Base-by-base conservation (phyloP, 2,888 invertebrate genomes). In the Drosophila hawaiiensis region DNA sequence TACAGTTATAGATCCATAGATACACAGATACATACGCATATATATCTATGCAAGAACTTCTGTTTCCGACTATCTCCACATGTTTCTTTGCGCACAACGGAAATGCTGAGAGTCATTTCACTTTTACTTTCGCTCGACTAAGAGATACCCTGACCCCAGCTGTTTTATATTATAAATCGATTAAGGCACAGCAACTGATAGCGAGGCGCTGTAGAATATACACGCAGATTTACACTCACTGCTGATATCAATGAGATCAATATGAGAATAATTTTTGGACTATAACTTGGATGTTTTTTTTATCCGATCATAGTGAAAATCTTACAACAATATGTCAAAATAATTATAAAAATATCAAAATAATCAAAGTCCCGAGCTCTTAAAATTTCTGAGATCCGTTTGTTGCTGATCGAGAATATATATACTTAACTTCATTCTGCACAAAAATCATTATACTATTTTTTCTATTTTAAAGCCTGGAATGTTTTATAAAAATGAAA, bases 31-130 rank as follows among this genome's bases (percentile, higher is more conserved):
- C 10, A 37, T 22, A 52, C 10, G 6, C 14, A 61, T n/a, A 41
- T 49, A 9, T 52, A 71, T 64, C 28, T 49, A n/a, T 55, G 59
- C 33, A 43, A 50, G 65, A 50, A 47, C 58, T 53, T 35, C 9
- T 25, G 16, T 25, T 28, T 25, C 16, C 12, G 43, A 43, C 54
- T 65, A 65, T 77, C 59, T 54, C 33, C n/a, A 59, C 29, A 35
- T 33, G 39, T 53, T 54, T 35, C 47, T 53, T 56, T 47, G 33
- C 52, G 10, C 37, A 39, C 35, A 67, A 25, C 71, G 71, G 71
- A 78, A 67, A 55, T 62, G 25, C 16, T 54, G 35, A 55, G 49
- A 59, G 33, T 52, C 33, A 63, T 67, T 70, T 78, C 37, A 63
- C 59, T 78, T 64, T 66, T 22, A 7, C 16, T 47, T 47, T 47